Evolutionary conservation across 2,113 vertebrate genomes (phyloP).

Genomic region (Haemorhous mexicanus): DNA sequence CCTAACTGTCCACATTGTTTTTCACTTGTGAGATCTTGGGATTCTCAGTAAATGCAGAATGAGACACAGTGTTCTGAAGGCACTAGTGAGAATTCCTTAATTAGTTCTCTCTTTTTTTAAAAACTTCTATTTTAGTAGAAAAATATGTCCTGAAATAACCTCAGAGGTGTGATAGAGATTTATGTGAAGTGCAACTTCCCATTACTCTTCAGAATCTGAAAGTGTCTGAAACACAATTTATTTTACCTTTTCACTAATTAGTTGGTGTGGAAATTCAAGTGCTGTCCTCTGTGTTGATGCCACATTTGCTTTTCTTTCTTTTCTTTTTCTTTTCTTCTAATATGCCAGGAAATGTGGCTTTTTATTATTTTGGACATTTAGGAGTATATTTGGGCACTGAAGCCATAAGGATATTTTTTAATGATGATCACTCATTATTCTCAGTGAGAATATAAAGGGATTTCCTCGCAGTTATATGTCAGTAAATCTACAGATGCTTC

Average conservation of each 20-base stretch:
- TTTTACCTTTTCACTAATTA: background rate
- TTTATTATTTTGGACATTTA: background rate
- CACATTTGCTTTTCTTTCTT: rapidly evolving
- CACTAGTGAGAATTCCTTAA: background rate
- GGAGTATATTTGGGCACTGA: background rate
- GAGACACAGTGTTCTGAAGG: background rate
- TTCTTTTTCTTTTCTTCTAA: background rate
- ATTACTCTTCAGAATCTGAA: background rate
- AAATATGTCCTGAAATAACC: background rate
- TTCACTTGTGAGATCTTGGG: background rate
- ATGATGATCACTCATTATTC: background rate
- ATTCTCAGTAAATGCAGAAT: background rate
- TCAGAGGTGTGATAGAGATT: background rate
- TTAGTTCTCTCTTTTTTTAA: background rate
- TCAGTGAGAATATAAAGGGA: background rate
- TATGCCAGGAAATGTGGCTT: background rate
- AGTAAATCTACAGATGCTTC: background rate
- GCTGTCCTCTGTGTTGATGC: background rate
- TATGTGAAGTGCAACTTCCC: background rate
- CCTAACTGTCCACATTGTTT: background rate
- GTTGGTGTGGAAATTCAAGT: background rate
- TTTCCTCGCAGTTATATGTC: background rate
- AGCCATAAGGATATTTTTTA: background rate
- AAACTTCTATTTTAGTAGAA: background rate
- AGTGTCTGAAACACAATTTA: background rate